phyloP scores from a whole-genome alignment of 2,888 invertebrate genomes.

The Leptinotarsa haldemani region DNA sequence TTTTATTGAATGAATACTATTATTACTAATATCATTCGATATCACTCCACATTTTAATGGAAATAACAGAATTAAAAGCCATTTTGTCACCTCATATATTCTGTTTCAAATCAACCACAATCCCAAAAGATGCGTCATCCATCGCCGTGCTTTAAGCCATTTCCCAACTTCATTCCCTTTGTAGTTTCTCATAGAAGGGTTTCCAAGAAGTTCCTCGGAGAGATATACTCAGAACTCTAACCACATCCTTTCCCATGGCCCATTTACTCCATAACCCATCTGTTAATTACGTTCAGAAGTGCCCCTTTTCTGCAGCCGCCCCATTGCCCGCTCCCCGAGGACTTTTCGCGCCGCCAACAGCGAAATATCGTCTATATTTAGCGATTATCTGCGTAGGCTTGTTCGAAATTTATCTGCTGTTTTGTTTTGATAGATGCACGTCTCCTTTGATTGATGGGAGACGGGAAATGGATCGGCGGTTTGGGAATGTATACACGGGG shows the following conservation, averaged over 20 bases:
- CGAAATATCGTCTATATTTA: constrained; percentile 25
- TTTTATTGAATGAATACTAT: no score
- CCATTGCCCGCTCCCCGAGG: constrained; percentile 24
- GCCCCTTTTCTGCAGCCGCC: constrained; percentile 20
- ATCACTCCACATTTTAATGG: no score
- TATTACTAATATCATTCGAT: no score
- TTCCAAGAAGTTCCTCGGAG: constrained; percentile 43
- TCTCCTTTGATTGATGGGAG: constrained; percentile 23
- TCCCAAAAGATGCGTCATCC: no score
- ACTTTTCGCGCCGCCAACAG: constrained; percentile 1
- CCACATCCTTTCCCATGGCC: constrained; percentile 51
- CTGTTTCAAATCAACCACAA: no score
- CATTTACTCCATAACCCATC: constrained; percentile 55
- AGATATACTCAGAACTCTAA: constrained; percentile 50
- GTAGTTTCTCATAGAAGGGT: background rate
- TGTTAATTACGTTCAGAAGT: constrained; percentile 51
- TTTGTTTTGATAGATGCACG: constrained; percentile 20
- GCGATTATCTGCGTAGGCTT: constrained; percentile 27
- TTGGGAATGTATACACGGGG: background rate
- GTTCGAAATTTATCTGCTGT: constrained; percentile 26
- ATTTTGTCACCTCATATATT: no score
- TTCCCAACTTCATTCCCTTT: background rate
- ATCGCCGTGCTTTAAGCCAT: background rate
- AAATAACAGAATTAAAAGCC: no score
- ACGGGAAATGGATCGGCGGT: background rate